Percentiles rank a stretch among this genome's conserved stretches.
Conservation (phyloP, 2,797 vertebrate genomes). For the Lepilemur ruficaudatus region DNA sequence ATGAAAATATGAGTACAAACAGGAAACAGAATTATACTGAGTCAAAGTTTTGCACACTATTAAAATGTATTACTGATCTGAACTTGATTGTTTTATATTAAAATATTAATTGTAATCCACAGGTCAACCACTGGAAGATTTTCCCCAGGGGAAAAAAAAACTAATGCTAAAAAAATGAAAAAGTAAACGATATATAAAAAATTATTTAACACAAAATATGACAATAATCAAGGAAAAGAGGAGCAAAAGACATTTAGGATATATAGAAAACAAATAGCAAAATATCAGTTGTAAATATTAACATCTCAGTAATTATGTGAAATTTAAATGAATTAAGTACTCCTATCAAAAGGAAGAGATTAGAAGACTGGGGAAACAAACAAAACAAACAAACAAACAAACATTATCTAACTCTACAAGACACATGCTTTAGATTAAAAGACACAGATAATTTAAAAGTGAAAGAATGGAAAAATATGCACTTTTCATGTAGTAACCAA, state of each 20-base stretch:
- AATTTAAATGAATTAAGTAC: background rate
- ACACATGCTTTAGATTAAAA: background rate
- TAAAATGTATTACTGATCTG: background rate
- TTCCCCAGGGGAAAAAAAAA: background rate
- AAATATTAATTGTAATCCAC: background rate
- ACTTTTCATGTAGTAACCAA: background rate
- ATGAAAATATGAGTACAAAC: background rate
- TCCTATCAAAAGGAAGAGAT: background rate
- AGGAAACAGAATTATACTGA: background rate
- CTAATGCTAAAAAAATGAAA: background rate
- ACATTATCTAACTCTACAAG: background rate
- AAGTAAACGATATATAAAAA: background rate
- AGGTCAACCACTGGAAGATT: background rate
- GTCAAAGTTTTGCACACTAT: background rate
- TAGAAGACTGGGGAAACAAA: background rate
- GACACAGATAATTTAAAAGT: background rate
- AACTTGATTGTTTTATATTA: background rate
- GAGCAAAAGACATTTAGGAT: background rate
- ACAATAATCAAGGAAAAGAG: background rate
- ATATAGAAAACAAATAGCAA: background rate
- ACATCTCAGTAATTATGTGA: background rate
- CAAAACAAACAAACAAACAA: background rate
- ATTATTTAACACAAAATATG: background rate
- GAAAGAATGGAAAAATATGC: background rate
- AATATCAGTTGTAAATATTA: background rate